Conservation (phyloP, 2,797 vertebrate species). For the Sardinella longiceps region DNA sequence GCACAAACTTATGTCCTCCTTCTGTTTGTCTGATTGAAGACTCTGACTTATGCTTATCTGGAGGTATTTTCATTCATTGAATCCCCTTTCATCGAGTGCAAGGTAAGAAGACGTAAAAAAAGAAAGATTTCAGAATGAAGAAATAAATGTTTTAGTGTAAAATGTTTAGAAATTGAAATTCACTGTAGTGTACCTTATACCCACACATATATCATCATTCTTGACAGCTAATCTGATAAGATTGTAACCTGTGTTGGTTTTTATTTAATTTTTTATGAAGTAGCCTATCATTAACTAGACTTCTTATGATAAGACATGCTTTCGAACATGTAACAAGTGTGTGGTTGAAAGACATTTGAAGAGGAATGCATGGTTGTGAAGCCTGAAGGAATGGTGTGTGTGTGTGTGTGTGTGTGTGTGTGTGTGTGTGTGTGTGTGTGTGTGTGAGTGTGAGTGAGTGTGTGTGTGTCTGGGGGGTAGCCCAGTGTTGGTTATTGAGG, state of each 20-base stretch:
- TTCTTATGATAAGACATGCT: not conserved
- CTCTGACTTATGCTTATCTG: not conserved
- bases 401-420: conserved; percentile 15
- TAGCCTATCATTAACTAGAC: not conserved
- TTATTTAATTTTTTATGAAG: not conserved
- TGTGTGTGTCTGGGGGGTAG: not conserved
- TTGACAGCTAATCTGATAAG: not conserved
- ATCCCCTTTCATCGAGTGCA: not conserved
- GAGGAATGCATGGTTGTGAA: not conserved
- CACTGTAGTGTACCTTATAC: too few relatives aligned
- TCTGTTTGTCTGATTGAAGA: not conserved
- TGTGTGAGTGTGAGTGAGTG: not conserved
- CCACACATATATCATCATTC: not conserved
- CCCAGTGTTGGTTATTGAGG: conserved; percentile 29
- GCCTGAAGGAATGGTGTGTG: not conserved
- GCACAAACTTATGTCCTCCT: conserved; percentile 1
- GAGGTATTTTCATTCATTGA: not conserved
- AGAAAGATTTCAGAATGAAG: not conserved
- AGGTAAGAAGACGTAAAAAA: too few relatives aligned
- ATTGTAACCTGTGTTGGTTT: too few relatives aligned
- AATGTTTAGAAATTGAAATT: too few relatives aligned
- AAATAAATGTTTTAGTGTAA: not conserved
- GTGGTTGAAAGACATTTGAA: not conserved
- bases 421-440: not conserved
- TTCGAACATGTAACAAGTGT: not conserved